Conservation (phyloP, 2,888 invertebrate species). For the Cyclophora albipunctata region DNA sequence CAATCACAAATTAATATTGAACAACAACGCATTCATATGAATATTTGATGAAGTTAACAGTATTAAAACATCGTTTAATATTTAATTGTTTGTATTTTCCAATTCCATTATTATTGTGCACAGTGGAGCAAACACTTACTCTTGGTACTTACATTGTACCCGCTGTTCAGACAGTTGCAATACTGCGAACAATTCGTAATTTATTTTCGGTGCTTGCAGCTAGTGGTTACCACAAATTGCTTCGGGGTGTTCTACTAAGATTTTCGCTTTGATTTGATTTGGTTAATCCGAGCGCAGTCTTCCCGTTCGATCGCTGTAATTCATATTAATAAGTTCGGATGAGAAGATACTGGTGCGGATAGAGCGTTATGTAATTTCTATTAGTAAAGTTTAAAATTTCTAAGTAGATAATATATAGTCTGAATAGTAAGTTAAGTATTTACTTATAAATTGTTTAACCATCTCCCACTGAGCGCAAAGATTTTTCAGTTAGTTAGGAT, state of each 20-base stretch:
- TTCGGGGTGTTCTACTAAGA: slow-evolving; percentile 8
- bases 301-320: neutral
- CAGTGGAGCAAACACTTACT: neutral
- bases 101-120: neutral
- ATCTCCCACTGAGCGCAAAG: too few species aligned
- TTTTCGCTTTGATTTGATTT: slow-evolving; percentile 11
- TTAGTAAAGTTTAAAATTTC: too few species aligned
- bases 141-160: slow-evolving; percentile 28
- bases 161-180: slow-evolving; percentile 14
- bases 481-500: too few species aligned
- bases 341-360: too few species aligned
- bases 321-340: neutral
- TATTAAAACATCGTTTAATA: too few species aligned
- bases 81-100: neutral
- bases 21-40: too few species aligned
- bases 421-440: too few species aligned
- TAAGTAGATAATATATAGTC: too few species aligned
- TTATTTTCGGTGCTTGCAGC: slow-evolving; percentile 29
- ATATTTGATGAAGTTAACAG: too few species aligned
- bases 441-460: too few species aligned
- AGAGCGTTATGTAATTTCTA: too few species aligned
- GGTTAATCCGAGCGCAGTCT: slow-evolving; percentile 3
- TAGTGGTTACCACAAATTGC: slow-evolving; percentile 16
- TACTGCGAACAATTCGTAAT: slow-evolving; percentile 20
- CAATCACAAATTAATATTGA: too few species aligned